phyloP scores from a whole-genome alignment of 2,888 invertebrate species.

The Neoitamus cyanurus region DNA sequence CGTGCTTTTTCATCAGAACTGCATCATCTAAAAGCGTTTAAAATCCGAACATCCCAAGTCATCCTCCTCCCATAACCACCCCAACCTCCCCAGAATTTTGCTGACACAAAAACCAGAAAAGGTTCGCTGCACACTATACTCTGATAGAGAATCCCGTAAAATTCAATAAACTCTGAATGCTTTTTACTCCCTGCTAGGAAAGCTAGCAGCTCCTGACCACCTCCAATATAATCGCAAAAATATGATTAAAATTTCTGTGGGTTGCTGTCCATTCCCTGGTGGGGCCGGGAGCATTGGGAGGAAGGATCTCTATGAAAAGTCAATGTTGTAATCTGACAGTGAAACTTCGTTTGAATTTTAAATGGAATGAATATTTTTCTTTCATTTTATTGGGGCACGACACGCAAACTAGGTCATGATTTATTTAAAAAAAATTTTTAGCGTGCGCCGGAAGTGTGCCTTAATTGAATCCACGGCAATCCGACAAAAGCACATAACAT shows the following conservation, averaged over 20 bases:
- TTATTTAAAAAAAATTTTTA: background rate
- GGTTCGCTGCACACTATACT: background rate
- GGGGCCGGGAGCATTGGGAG: background rate
- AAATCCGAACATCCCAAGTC: background rate
- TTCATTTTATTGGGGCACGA: background rate
- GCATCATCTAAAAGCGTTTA: background rate
- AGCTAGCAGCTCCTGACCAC: background rate
- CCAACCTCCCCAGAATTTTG: background rate
- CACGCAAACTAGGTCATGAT: background rate
- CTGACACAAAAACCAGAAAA: background rate
- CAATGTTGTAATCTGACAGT: background rate
- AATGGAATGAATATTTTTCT: background rate
- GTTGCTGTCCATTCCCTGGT: background rate
- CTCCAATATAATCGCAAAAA: background rate
- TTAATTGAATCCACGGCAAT: background rate
- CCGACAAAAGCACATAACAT: background rate
- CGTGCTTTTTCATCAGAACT: background rate
- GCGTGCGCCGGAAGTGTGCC: background rate
- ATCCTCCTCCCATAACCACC: background rate
- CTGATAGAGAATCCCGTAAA: background rate
- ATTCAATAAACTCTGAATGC: background rate
- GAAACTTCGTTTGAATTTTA: background rate
- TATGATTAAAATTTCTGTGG: background rate
- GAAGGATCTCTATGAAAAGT: background rate
- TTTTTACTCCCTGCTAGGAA: background rate